Base-by-base conservation (phyloP, 2,113 vertebrate species). In the Tiliqua scincoides region DNA sequence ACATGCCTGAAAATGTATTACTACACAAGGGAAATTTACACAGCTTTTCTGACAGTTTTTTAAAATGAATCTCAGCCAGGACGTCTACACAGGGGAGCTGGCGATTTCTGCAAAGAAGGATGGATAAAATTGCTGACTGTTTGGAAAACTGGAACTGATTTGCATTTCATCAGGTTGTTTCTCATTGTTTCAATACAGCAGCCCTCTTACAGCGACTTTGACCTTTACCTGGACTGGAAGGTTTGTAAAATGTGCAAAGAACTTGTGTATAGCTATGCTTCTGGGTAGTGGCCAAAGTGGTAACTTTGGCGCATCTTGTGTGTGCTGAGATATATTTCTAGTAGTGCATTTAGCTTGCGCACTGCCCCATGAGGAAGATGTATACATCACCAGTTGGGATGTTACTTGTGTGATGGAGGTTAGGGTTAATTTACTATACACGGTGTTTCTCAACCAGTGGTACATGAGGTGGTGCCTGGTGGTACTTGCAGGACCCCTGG, bases 1-100 rank as follows among this genome's bases (percentile, higher is more conserved):
- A 89, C 17, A 91, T 65, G 84, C 83, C 15, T 90, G 32, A 40
- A 83, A 89, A 93, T 21, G 27, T 72, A 67, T 14, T 35, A 82
- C 6, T 48, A 17, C 17, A 67, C 35, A 76, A 37, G 65, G 87
- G 85, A 91, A 20, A 20, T 0, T 43, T 74, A 27, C 2, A 27
- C 15, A 0, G 0, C 25, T 88, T 86, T 89, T 70, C 48, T 81
- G 23, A 67, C 76, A 85, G 20, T 61, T 21, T 57, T 76, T 48
- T 32, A 3, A 86, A 87, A 48, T n/a, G 1, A 10, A 48, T 3
- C 35, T 43, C 14, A 89, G 15, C 0, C 0, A 77, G 85, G 59
- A 79, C 35, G 20, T 54, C 57, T 68, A 7, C 61, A 82, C 27
- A 89, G 85, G 57, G 85, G 35, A n/a, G 84, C 25, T 32, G 15